Percentiles rank a stretch among this genome's conserved stretches.
Evolutionary conservation across 2,888 invertebrate genomes (phyloP).

Genomic region (Plusia festucae): DNA sequence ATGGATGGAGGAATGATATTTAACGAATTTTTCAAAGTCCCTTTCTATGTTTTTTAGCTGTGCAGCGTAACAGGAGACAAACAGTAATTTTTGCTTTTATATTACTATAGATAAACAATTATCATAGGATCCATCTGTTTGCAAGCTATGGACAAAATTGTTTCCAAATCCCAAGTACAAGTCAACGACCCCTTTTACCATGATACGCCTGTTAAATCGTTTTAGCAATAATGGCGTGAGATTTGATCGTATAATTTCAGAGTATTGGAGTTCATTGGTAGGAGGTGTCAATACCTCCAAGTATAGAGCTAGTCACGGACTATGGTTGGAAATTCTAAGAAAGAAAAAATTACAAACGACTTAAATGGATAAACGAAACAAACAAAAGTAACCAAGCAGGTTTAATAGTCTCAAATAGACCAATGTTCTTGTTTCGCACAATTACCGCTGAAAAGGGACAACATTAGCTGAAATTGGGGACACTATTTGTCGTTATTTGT

Average conservation of each 20-base stretch:
- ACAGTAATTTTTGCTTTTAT: no score
- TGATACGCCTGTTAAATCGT: background rate
- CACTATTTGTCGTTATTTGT: conserved; percentile 27
- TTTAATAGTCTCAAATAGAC: conserved; percentile 16
- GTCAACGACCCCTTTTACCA: background rate
- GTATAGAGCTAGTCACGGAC: no score
- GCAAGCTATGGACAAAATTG: background rate
- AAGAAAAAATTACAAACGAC: background rate
- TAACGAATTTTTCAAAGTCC: no score
- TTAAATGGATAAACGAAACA: background rate
- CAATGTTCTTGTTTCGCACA: background rate
- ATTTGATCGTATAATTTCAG: background rate
- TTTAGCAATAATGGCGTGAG: background rate
- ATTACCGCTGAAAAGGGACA: conserved; percentile 18
- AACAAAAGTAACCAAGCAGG: background rate
- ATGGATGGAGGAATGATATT: background rate
- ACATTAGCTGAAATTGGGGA: conserved; percentile 25
- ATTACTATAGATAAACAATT: no score
- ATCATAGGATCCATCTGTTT: no score
- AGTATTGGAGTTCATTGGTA: background rate
- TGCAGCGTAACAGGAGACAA: no score
- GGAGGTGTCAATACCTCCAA: background rate
- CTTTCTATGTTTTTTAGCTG: no score
- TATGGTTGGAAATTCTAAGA: no score
- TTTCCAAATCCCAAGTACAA: background rate